phyloP scores from a whole-genome alignment of 2,797 vertebrate species.

The Masticophis lateralis region DNA sequence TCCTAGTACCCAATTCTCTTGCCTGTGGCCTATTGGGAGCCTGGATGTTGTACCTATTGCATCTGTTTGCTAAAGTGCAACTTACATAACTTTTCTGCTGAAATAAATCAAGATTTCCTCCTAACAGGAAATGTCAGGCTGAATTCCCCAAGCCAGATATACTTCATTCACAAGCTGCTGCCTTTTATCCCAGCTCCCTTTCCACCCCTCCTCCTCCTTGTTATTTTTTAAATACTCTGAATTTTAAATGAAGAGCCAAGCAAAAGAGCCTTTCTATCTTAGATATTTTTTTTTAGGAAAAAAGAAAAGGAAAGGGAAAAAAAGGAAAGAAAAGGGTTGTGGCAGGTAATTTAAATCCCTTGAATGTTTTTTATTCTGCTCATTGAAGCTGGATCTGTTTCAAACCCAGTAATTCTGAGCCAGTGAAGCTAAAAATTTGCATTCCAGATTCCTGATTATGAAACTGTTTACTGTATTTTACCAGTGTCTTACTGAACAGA shows the following conservation, averaged over 20 bases:
- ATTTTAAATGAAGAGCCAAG: conserved; percentile 2
- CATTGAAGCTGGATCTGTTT: not conserved
- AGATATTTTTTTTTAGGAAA: too few relatives aligned
- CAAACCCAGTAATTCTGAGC: not conserved
- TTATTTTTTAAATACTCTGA: not conserved
- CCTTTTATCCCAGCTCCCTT: not conserved
- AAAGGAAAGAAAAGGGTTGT: not conserved
- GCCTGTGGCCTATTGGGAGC: not conserved
- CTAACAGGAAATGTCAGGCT: not conserved
- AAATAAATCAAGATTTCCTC: conserved; percentile 3
- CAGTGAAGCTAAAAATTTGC: not conserved
- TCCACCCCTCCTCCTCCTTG: too few relatives aligned
- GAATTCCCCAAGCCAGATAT: not conserved
- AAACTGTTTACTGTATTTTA: not conserved
- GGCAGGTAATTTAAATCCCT: not conserved
- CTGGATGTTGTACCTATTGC: conserved; percentile 7
- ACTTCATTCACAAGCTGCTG: conserved; percentile 16
- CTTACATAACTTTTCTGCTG: rapidly evolving
- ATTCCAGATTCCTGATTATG: not conserved
- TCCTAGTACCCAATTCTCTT: conserved; percentile 47
- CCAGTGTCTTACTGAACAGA: not conserved
- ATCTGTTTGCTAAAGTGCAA: rapidly evolving
- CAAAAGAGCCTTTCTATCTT: not conserved
- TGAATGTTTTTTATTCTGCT: not conserved
- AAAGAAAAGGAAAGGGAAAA: too few relatives aligned